Evolutionary conservation across 2,797 vertebrate genomes (phyloP), one percentile per base, ranked within the genome.

Genomic region (Micrastur ruficollis): DNA sequence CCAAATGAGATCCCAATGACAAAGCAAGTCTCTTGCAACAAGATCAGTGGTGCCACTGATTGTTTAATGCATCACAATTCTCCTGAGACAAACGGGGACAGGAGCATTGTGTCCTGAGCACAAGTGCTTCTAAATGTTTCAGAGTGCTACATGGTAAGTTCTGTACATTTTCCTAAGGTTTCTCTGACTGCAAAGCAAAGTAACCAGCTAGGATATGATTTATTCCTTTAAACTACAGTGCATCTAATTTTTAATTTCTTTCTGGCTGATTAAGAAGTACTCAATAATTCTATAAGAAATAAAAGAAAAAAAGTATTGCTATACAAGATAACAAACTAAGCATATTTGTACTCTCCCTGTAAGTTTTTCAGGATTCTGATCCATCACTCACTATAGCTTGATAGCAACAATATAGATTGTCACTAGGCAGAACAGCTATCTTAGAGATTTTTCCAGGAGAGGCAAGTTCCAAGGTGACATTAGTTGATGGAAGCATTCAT

Each of bases 41-140:
- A 84, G 76, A 59, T 29, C 49, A 84, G 53, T 55, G 86, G 27
- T 89, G 82, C 63, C 53, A 38, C 52, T 67, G 79, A n/a, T 20
- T 66, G 38, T 59, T 90, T 89, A 86, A 81, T 86, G 65, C 81
- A 83, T 47, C 9, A 4, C 14, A 31, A 67, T 31, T 75, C 58
- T 83, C 68, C 53, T 34, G 40, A 89, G 46, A 16, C 56, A 70
- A 80, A 53, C 1, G 2, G 12, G 75, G 56, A 53, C 81, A 87
- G 63, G 8, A 96, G 40, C 40, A 75, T 7, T 63, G 36, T 46
- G 49, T 53, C 76, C 62, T 63, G 59, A 91, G 74, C 67, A 73
- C 67, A 93, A 59, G 29, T 15, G 27, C 78, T 90, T 79, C 71
- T 90, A 70, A 89, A 80, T 95, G 82, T 95, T 95, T 93, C 73